Evolutionary conservation across 2,113 vertebrate species (phyloP).

Genomic region (Neodon shergylaensis): DNA sequence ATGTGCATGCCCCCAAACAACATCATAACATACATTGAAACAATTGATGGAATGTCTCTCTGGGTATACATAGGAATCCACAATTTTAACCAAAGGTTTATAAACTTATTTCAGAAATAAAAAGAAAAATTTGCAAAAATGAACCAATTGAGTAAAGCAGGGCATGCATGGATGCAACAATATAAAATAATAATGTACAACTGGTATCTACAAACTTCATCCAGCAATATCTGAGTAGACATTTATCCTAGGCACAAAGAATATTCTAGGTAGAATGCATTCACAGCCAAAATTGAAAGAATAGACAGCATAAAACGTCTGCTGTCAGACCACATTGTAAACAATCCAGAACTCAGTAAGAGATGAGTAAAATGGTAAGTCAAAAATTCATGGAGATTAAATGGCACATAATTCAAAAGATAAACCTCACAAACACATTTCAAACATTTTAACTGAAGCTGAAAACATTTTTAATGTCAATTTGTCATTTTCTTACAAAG

Average conservation of each 20-base stretch:
- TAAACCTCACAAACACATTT: neutral
- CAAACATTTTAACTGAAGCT: neutral
- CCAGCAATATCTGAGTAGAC: neutral
- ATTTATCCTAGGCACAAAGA: neutral
- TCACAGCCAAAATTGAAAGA: neutral
- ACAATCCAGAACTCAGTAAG: neutral
- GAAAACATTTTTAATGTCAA: neutral
- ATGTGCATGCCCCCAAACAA: neutral
- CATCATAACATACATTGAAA: neutral
- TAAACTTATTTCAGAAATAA: neutral
- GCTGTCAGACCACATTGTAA: neutral
- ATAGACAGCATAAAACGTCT: neutral
- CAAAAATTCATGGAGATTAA: neutral
- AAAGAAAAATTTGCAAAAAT: neutral
- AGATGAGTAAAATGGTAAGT: neutral
- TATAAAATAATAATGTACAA: neutral
- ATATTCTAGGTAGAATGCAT: neutral
- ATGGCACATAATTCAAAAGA: neutral
- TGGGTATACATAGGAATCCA: neutral
- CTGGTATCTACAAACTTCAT: neutral
- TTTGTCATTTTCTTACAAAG: neutral
- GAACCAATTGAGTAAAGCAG: neutral
- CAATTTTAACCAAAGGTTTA: neutral
- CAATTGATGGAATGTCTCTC: too few species aligned
- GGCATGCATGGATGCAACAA: neutral